phyloP scores from a whole-genome alignment of 2,797 vertebrate genomes.

The Ispidina picta region DNA sequence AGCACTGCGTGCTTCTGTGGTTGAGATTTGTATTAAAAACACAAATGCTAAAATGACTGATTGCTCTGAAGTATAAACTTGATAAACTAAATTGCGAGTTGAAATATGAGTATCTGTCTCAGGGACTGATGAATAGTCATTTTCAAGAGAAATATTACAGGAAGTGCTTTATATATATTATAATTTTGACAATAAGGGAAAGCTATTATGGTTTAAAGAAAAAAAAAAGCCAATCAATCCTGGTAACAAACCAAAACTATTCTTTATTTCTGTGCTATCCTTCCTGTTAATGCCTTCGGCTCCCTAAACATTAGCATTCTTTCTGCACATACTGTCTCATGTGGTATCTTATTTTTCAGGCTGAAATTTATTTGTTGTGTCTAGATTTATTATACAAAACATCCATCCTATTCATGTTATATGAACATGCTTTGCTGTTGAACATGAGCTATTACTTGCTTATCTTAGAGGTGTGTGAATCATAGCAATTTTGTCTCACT shows the following conservation, averaged over 20 bases:
- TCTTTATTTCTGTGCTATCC: constrained; percentile 29
- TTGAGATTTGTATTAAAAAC: constrained; percentile 30
- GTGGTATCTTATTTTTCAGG: constrained; percentile 67
- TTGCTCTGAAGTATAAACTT: constrained; percentile 60
- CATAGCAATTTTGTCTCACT: constrained; percentile 41
- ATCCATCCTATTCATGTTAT: constrained; percentile 68
- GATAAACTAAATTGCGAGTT: constrained; percentile 63
- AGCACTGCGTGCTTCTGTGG: background rate
- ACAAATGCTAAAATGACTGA: constrained; percentile 57
- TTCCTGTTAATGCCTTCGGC: constrained; percentile 30
- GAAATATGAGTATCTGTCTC: constrained; percentile 60
- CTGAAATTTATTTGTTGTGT: constrained; percentile 62
- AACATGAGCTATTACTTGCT: constrained; percentile 66
- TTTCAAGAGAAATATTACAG: constrained; percentile 65
- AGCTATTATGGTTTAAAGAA: constrained; percentile 67
- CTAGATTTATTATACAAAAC: constrained; percentile 63
- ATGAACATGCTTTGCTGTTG: constrained; percentile 67
- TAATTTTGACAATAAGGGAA: constrained; percentile 68
- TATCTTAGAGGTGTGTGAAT: constrained; percentile 55
- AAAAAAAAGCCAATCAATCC: constrained; percentile 67
- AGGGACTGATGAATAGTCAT: constrained; percentile 55
- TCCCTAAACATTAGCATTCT: constrained; percentile 64
- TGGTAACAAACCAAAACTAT: constrained; percentile 60
- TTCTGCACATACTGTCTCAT: constrained; percentile 45
- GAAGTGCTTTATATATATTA: constrained; percentile 71